Conservation (phyloP, 64 coral and sea anemone genomes). For the Porites australiensis region DNA sequence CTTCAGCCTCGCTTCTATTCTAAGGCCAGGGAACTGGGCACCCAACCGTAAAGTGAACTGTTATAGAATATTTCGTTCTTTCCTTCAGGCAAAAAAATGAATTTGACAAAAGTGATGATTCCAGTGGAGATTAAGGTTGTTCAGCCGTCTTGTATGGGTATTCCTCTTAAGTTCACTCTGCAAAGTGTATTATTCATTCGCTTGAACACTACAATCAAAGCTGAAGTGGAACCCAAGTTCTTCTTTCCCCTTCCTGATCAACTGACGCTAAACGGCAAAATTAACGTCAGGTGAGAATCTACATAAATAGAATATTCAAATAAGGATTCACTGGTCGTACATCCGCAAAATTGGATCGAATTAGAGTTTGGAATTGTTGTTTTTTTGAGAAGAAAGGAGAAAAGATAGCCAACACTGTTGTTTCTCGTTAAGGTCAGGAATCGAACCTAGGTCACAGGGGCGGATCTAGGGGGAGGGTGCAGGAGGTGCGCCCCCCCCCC, state of each 20-base stretch:
- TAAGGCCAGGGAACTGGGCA: no score
- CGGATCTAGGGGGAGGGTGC: no score
- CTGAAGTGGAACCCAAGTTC: not conserved
- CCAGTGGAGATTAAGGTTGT: constrained; percentile 10
- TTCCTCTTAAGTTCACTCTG: constrained; percentile 32
- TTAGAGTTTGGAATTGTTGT: no score
- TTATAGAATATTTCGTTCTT: not conserved
- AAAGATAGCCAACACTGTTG: no score
- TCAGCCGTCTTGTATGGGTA: constrained; percentile 6
- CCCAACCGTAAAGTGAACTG: no score
- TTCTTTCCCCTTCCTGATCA: constrained; percentile 40
- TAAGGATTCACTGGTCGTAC: no score
- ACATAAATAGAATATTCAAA: not conserved
- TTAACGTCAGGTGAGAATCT: constrained; percentile 9
- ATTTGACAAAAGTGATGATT: not conserved
- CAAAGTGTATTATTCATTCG: constrained; percentile 26
- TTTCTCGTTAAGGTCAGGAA: no score
- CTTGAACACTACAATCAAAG: constrained; percentile 11
- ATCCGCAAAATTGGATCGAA: no score
- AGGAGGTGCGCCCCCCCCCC: no score
- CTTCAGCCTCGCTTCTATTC: no score
- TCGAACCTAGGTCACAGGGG: no score
- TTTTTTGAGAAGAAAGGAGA: no score
- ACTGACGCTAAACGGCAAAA: constrained; percentile 5
- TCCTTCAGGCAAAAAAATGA: not conserved